Conservation (phyloP, 2,113 vertebrate species). For the Sinocyclocheilus anshuiensis region DNA sequence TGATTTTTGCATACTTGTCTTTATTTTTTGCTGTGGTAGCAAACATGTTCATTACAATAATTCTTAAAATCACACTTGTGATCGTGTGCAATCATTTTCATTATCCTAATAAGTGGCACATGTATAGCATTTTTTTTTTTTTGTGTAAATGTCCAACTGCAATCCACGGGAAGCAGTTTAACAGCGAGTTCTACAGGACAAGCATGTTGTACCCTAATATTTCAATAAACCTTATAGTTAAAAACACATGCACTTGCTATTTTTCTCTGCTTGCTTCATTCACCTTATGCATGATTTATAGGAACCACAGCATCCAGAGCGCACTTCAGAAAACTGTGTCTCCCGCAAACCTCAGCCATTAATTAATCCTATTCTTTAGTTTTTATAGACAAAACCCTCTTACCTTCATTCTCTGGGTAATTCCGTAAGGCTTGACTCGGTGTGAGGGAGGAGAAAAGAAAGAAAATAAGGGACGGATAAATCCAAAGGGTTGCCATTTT, state of each 20-base stretch:
- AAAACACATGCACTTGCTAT: conserved; percentile 19
- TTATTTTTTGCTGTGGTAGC: background rate
- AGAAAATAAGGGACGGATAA: conserved; percentile 71
- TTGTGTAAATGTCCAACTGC: background rate
- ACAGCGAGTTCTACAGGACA: background rate
- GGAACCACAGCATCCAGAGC: conserved; percentile 50
- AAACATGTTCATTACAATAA: background rate
- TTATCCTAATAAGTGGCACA: conserved; percentile 14
- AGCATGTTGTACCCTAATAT: conserved; percentile 4
- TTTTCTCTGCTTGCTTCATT: background rate
- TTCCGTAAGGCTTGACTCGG: conserved; percentile 72
- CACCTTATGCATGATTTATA: conserved; percentile 63
- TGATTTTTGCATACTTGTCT: background rate
- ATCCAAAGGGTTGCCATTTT: conserved; percentile 81
- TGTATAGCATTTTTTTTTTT: background rate
- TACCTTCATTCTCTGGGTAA: conserved; percentile 84
- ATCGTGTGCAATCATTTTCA: background rate
- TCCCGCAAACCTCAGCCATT: conserved; percentile 39
- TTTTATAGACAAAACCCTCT: conserved; percentile 46
- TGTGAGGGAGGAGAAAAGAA: conserved; percentile 65
- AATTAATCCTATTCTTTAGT: conserved; percentile 20
- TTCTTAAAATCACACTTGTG: background rate
- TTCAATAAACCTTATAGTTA: background rate
- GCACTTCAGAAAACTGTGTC: conserved; percentile 42
- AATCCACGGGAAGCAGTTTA: background rate